Base-by-base conservation (phyloP, 53 echinoderm and acorn worm species). In the Mesocentrotus franciscanus region DNA sequence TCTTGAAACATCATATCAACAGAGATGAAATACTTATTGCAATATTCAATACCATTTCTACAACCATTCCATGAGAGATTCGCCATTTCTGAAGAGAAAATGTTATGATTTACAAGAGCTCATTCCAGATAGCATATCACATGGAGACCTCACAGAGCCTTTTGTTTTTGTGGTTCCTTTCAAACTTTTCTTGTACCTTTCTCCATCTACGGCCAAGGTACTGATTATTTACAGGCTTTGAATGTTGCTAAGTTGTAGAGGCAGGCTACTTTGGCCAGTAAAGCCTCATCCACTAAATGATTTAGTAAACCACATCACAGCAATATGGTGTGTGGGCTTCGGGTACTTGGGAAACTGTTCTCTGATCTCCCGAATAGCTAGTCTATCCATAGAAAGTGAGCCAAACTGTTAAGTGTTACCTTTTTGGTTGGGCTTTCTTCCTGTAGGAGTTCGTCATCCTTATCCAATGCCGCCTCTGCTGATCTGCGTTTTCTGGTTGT, bases 401-500 rank as follows among this genome's bases (percentile, higher is more conserved):
- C 81, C 20, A 27, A 16, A 42, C 36, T 42, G 20, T 64, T 64
- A 18, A 18, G 64, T 18, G 64, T 18, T 93, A 94, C 95, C 87
- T 85, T 94, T 85, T 94, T 94, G 10, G 95, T 64, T 39, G 95
- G 95, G 22, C 95, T 94, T 85, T 94, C 95, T 55, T 94, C 95
- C 70, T 94, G 95, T n/a, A 94, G 71, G 36, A 94, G 87, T 85
- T 85, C 95, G 68, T 94, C 95, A 94, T 94, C 95, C 87, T 78
- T 93, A 22, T 94, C 95, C 71, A 85, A 55, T 15, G 95, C 85
- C 30, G 95, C 85, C 30, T 94, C 95, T n/a, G 33, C 68, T 49
- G 95, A 94, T 85, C 95, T 60, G 56, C 95, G 85, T 26, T 94
- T 94, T 49, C 87, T 35, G 10, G 83, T 13, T 4, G 87, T 36